These are phyloP conservation scores for Sebastes minor DNA, from an alignment of 2,797 vertebrate genomes.

Conservation along the genomic window DNA sequence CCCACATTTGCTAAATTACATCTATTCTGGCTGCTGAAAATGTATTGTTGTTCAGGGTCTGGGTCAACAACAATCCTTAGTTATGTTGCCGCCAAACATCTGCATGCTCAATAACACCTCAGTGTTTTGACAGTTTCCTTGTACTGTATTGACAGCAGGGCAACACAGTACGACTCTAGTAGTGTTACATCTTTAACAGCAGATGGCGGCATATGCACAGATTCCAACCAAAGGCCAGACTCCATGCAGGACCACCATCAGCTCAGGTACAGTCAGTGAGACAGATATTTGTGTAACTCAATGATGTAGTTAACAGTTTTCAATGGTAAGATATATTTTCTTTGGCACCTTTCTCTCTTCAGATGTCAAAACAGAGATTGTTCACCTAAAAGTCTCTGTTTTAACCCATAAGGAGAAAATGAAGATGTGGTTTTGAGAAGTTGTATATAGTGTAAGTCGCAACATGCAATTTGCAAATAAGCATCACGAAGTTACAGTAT, in stretches of 20 bases:
- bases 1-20: neutral
- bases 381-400: neutral
- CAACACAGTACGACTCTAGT: neutral
- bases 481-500: neutral
- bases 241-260: neutral
- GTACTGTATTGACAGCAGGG: neutral
- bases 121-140: neutral
- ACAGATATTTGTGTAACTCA: neutral
- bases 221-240: neutral
- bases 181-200: neutral
- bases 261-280: neutral
- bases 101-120: neutral
- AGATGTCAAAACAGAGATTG: neutral
- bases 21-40: neutral
- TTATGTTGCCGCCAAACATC: neutral
- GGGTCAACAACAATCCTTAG: neutral
- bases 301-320: neutral
- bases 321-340: neutral
- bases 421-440: neutral
- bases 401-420: neutral
- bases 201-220: constrained; percentile 25
- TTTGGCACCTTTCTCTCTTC: neutral
- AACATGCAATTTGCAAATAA: neutral
- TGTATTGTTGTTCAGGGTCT: neutral
- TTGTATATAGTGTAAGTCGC: neutral